These are phyloP conservation scores for Ramphastos sulfuratus DNA, from an alignment of 2,113 vertebrate genomes.

Conservation along the genomic window DNA sequence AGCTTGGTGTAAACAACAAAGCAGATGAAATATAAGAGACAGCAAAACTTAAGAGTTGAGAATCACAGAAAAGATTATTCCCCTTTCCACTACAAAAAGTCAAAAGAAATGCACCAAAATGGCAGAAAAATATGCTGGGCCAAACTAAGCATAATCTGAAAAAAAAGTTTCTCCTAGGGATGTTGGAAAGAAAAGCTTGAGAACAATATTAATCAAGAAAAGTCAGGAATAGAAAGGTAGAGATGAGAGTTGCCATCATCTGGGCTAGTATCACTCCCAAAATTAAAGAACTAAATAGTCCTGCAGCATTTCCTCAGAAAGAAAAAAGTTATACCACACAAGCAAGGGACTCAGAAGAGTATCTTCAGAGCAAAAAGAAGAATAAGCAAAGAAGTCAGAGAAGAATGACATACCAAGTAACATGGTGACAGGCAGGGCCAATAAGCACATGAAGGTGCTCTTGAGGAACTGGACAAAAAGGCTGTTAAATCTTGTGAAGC, in stretches of 20 bases:
- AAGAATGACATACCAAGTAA: not conserved
- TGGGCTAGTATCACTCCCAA: not conserved
- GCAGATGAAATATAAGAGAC: not conserved
- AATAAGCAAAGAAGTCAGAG: not conserved
- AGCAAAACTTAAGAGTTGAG: not conserved
- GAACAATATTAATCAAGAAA: not conserved
- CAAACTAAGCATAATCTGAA: not conserved
- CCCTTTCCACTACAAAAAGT: not conserved
- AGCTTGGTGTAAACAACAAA: not conserved
- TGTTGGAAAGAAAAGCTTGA: not conserved
- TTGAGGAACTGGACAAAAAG: constrained; percentile 19
- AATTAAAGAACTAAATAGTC: not conserved
- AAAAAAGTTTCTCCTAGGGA: not conserved
- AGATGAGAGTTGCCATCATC: not conserved
- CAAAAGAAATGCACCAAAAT: not conserved
- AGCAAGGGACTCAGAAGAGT: not conserved
- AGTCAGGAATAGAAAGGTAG: constrained; percentile 1
- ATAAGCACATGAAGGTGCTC: not conserved
- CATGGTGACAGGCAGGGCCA: not conserved
- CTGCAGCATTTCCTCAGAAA: not conserved
- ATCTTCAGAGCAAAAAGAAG: not conserved
- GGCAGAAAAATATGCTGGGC: not conserved
- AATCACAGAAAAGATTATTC: not conserved
- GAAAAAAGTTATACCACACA: not conserved
- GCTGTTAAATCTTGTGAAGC: not conserved